phyloP scores from a whole-genome alignment of 2,113 vertebrate species.

The Lagopus muta region DNA sequence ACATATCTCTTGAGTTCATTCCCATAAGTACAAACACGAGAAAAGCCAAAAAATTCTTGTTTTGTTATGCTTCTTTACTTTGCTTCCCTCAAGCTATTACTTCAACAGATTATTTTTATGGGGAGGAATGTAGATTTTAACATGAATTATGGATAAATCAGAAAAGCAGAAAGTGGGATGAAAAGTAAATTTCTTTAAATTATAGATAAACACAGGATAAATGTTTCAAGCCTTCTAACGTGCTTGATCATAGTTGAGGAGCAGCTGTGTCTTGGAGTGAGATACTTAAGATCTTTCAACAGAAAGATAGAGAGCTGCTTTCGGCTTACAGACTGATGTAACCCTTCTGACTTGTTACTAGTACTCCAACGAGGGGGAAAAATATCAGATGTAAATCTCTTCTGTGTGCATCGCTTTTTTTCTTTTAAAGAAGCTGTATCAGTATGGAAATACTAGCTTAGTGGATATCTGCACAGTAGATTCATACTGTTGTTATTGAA shows the following conservation, averaged over 20 bases:
- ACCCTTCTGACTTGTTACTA: neutral
- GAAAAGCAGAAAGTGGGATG: neutral
- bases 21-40: neutral
- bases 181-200: neutral
- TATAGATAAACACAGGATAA: neutral
- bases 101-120: neutral
- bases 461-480: neutral
- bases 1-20: neutral
- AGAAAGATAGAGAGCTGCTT: neutral
- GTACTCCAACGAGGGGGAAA: accelerated
- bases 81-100: neutral
- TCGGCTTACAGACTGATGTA: neutral
- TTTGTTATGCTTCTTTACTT: neutral
- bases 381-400: neutral
- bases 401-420: neutral
- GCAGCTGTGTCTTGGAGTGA: neutral
- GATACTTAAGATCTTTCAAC: neutral
- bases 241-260: neutral
- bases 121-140: neutral
- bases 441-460: neutral
- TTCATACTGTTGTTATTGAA: neutral
- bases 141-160: neutral
- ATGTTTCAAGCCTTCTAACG: neutral
- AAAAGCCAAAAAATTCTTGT: neutral
- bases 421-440: neutral